phyloP scores from a whole-genome alignment of 1,140 invertebrate species.

The Caenorhabditis latens region DNA sequence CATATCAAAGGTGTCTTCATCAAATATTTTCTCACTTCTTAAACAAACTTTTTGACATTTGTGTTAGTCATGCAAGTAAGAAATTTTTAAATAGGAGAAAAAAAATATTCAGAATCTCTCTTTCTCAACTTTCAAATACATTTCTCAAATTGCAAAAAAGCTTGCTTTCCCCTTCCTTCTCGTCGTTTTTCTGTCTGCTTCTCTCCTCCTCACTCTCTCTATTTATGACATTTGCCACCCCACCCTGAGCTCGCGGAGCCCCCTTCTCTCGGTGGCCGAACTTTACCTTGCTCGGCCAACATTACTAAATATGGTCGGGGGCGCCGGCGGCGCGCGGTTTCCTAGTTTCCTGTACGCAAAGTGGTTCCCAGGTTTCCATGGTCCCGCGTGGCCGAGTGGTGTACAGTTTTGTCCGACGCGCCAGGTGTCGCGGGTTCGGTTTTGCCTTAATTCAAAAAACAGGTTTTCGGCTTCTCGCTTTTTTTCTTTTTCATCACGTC shows the following conservation, averaged over 20 bases:
- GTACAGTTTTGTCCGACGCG: too few species aligned
- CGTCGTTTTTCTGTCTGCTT: not conserved
- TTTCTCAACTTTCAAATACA: not conserved
- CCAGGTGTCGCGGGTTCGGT: too few species aligned
- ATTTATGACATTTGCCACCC: constrained; percentile 51
- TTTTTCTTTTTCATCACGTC: not conserved
- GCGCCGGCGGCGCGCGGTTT: too few species aligned
- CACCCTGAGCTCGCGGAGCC: not conserved
- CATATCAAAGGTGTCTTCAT: not conserved
- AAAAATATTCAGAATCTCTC: not conserved
- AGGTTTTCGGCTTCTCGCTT: not conserved
- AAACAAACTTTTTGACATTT: not conserved
- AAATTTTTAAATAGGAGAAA: too few species aligned
- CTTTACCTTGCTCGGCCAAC: constrained; percentile 2
- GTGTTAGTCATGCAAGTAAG: too few species aligned
- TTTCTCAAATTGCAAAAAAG: constrained; percentile 20
- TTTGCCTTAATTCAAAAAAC: too few species aligned
- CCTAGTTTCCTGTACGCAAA: too few species aligned
- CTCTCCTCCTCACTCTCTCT: not conserved
- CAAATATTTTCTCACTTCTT: not conserved
- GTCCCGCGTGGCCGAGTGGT: too few species aligned
- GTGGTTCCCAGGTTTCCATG: too few species aligned
- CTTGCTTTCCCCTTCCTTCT: not conserved
- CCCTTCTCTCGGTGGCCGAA: constrained; percentile 9
- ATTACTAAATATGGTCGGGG: too few species aligned